Evolutionary conservation across 1,140 invertebrate genomes (phyloP).

Genomic region (Hyles vespertilio): DNA sequence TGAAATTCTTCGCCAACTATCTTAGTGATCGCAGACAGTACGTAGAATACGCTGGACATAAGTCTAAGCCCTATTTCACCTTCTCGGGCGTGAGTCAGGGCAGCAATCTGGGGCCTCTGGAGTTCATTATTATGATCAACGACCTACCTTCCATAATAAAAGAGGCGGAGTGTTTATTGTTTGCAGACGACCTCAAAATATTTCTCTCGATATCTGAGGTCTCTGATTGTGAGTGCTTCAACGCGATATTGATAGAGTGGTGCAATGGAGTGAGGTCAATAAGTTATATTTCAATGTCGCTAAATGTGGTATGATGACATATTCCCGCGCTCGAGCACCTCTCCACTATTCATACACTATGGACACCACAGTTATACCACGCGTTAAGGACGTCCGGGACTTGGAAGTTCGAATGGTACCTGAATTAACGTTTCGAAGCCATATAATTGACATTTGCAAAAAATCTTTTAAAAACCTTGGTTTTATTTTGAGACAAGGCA

Average conservation of each 20-base stretch:
- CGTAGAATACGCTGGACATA: constrained; percentile 9
- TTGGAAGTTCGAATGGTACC: constrained; percentile 11
- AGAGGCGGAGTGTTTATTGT: constrained; percentile 18
- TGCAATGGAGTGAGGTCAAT: constrained; percentile 25
- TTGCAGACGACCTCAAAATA: constrained; percentile 31
- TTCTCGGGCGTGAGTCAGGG: constrained; percentile 28
- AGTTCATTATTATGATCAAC: constrained; percentile 29
- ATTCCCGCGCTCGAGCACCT: constrained; percentile 14
- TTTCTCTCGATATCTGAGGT: constrained; percentile 7
- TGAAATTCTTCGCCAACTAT: constrained; percentile 3
- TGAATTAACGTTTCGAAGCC: too few species aligned
- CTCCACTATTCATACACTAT: constrained; percentile 9
- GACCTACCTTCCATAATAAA: constrained; percentile 19
- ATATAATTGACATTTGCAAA: constrained; percentile 16
- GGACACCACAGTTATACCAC: neutral
- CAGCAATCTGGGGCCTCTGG: constrained; percentile 26
- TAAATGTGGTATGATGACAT: constrained; percentile 24
- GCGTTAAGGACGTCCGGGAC: constrained; percentile 16
- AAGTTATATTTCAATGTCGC: constrained; percentile 26
- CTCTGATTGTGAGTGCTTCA: constrained; percentile 17
- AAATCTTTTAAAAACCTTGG: constrained; percentile 23
- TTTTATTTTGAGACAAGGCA: constrained; percentile 6
- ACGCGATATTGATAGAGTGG: constrained; percentile 22
- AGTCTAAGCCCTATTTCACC: constrained; percentile 21
- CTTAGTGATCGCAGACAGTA: neutral